A percentile compares a stretch with the other conserved stretches of the same genome.
These are phyloP conservation scores for Boloria euphrosyne DNA, from an alignment of 2,888 invertebrate genomes.

Conservation along the genomic window DNA sequence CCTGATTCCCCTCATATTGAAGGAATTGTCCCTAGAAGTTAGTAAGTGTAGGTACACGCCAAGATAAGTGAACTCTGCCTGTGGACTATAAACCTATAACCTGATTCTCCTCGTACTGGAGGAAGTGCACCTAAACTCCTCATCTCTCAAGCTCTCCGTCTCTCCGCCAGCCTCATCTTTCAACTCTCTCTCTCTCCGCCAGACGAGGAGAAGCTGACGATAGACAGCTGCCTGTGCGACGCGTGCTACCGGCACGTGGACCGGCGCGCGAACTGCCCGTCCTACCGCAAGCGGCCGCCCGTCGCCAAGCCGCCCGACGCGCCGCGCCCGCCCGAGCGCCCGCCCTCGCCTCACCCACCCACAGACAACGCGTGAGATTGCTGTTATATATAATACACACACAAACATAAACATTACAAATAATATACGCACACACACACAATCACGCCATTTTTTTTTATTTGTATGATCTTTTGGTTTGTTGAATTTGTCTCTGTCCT, in stretches of 20 bases:
- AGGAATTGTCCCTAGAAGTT: too few relatives aligned
- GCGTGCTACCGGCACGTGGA: conserved; percentile 94
- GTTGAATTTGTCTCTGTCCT: too few relatives aligned
- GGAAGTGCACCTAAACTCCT: not conserved
- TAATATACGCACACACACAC: too few relatives aligned
- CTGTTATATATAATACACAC: not conserved
- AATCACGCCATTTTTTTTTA: too few relatives aligned
- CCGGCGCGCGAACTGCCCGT: conserved; percentile 88
- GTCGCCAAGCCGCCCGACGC: conserved; percentile 52
- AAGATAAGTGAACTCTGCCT: too few relatives aligned
- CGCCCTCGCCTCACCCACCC: conserved; percentile 28
- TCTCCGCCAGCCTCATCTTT: conserved; percentile 72
- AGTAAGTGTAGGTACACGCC: too few relatives aligned
- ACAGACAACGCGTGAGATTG: conserved; percentile 24
- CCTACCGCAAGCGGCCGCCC: conserved; percentile 82
- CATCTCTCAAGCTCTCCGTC: not conserved
- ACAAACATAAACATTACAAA: not conserved
- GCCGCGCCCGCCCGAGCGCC: conserved; percentile 22
- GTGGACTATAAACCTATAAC: too few relatives aligned
- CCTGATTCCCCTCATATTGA: too few relatives aligned
- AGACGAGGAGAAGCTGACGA: conserved; percentile 91
- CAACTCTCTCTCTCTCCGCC: conserved; percentile 9
- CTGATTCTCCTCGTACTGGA: too few relatives aligned
- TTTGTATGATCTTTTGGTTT: too few relatives aligned
- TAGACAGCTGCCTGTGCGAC: conserved; percentile 93